Evolutionary conservation across 2,113 vertebrate species (phyloP).

Genomic region (Alligator mississippiensis): DNA sequence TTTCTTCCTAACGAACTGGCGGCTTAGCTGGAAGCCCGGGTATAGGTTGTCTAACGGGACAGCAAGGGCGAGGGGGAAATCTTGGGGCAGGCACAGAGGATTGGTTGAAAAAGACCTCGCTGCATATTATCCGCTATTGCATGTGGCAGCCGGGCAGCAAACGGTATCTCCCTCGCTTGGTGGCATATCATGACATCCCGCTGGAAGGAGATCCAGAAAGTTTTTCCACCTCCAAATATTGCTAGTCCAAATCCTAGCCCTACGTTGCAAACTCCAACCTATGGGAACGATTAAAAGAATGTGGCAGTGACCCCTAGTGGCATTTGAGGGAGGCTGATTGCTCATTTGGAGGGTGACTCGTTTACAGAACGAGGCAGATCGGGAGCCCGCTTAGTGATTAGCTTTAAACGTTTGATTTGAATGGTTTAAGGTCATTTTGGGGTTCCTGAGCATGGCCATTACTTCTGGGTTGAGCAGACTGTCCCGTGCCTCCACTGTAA

Average conservation of each 20-base stretch:
- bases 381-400: background rate
- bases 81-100: background rate
- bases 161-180: background rate
- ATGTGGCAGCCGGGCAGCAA: background rate
- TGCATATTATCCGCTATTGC: background rate
- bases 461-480: background rate
- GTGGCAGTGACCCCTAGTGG: conserved; percentile 78
- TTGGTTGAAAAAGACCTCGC: background rate
- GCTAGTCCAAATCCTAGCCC: background rate
- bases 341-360: background rate
- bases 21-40: background rate
- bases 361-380: background rate
- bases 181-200: background rate
- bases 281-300: conserved; percentile 24
- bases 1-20: background rate
- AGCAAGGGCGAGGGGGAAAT: background rate
- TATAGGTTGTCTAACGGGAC: background rate
- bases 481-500: background rate
- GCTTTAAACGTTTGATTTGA: background rate
- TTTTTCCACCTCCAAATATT: background rate
- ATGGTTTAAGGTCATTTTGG: background rate
- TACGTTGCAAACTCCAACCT: background rate
- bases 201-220: background rate
- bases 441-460: background rate
- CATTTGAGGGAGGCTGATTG: conserved; percentile 24